Percentiles rank a stretch among this genome's conserved stretches.
phyloP scores from a whole-genome alignment of 2,113 vertebrate genomes.

The Brachypteracias leptosomus region DNA sequence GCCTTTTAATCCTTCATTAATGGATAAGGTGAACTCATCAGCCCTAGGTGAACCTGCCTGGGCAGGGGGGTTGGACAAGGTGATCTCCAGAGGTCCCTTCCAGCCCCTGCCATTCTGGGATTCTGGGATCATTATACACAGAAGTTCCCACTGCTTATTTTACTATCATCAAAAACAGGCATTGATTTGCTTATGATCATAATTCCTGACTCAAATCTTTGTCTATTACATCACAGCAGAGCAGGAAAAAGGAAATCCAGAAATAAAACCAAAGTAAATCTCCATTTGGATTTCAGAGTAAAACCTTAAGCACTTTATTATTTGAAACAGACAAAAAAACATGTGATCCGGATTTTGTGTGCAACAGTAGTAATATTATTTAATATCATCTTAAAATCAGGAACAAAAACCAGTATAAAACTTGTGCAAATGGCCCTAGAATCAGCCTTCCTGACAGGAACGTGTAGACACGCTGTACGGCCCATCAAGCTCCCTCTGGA shows the following conservation, averaged over 20 bases:
- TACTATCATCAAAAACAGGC: neutral
- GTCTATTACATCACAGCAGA: neutral
- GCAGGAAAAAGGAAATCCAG: neutral
- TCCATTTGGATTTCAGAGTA: neutral
- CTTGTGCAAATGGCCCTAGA: neutral
- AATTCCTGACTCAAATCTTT: neutral
- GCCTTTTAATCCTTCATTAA: neutral
- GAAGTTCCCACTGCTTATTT: neutral
- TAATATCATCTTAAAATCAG: neutral
- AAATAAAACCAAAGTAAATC: neutral
- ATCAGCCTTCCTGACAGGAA: neutral
- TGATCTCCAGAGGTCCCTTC: too few species aligned
- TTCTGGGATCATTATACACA: neutral
- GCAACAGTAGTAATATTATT: neutral
- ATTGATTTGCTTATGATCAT: neutral
- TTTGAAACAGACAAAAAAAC: neutral
- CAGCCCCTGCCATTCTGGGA: too few species aligned
- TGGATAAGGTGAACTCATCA: too few species aligned
- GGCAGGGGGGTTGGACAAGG: too few species aligned
- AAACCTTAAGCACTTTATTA: slow-evolving; percentile 6
- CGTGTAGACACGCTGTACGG: neutral
- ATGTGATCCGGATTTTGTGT: neutral
- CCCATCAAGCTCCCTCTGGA: neutral
- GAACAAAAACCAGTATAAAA: neutral
- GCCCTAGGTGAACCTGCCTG: too few species aligned